phyloP scores from a whole-genome alignment of 2,113 vertebrate species.

The Bothrops jararaca region DNA sequence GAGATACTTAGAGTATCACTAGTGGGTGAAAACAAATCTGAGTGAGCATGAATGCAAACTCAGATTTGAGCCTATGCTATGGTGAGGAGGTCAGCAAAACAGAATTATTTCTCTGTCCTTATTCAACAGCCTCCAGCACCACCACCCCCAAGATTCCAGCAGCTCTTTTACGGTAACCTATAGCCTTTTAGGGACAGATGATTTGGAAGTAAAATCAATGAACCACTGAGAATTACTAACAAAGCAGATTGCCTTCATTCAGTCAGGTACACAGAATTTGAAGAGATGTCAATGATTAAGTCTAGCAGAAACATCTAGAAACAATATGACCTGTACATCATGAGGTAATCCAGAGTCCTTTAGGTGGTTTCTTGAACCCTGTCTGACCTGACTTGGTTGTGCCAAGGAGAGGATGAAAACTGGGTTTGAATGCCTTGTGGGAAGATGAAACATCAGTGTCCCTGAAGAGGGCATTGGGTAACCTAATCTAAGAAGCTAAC shows the following conservation, averaged over 20 bases:
- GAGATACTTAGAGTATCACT: neutral
- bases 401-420: neutral
- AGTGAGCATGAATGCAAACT: neutral
- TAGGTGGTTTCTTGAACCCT: neutral
- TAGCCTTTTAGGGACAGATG: neutral
- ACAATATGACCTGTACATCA: neutral
- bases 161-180: neutral
- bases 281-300: neutral
- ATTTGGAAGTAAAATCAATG: neutral
- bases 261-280: neutral
- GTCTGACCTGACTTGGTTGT: neutral
- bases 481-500: neutral
- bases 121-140: neutral
- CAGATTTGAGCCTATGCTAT: neutral
- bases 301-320: neutral
- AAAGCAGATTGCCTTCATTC: neutral
- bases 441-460: neutral
- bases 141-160: neutral
- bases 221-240: neutral
- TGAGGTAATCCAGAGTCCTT: neutral
- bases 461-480: neutral
- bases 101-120: neutral
- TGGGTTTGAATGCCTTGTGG: neutral
- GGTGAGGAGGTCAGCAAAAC: neutral
- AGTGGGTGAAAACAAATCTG: neutral